Conservation (phyloP, 2,113 vertebrate genomes). For the Melanostigma gelatinosum region DNA sequence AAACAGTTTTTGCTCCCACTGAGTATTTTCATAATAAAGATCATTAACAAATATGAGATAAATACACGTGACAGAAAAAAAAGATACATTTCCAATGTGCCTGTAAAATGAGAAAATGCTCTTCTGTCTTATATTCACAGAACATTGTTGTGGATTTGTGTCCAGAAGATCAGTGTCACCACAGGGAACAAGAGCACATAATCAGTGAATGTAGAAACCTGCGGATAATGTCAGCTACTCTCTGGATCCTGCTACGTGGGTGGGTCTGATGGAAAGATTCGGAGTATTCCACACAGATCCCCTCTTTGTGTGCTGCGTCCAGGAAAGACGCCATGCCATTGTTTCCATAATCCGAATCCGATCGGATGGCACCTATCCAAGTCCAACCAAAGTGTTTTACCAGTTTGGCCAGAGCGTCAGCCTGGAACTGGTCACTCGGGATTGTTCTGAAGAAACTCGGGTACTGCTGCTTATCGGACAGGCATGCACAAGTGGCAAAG, state of each 20-base stretch:
- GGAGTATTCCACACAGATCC: conserved; percentile 78
- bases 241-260: background rate
- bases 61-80: too few relatives aligned
- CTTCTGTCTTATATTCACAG: too few relatives aligned
- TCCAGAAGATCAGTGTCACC: background rate
- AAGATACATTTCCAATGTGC: too few relatives aligned
- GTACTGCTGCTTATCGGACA: conserved; percentile 79
- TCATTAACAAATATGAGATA: too few relatives aligned
- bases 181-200: background rate
- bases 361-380: conserved; percentile 81
- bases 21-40: too few relatives aligned
- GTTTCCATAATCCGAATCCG: conserved; percentile 82
- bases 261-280: background rate
- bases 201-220: conserved; percentile 22
- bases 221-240: conserved; percentile 55
- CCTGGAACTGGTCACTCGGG: conserved; percentile 82
- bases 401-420: conserved; percentile 73
- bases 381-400: conserved; percentile 82
- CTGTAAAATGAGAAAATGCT: too few relatives aligned
- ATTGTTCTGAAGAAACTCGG: conserved; percentile 82
- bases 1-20: too few relatives aligned
- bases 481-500: conserved; percentile 78
- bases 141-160: background rate
- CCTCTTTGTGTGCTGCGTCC: conserved; percentile 60
- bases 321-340: conserved; percentile 79